Evolutionary conservation across 2,888 invertebrate species (phyloP).

Genomic region (Cataglyphis livida): DNA sequence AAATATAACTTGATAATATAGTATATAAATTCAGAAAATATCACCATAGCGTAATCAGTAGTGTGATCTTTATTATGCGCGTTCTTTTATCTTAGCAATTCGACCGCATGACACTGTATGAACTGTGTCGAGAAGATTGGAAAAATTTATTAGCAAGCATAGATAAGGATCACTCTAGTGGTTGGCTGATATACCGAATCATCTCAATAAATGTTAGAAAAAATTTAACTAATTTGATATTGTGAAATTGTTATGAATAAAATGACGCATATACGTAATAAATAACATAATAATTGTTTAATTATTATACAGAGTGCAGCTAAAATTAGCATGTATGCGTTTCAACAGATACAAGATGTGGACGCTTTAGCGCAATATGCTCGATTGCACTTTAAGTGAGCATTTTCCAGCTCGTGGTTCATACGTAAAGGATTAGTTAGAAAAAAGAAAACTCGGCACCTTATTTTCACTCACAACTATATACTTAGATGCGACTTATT

Average conservation of each 20-base stretch:
- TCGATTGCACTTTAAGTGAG: slow-evolving; percentile 36
- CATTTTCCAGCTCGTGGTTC: slow-evolving; percentile 40
- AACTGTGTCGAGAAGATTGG: too few species aligned
- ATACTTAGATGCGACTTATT: slow-evolving; percentile 79
- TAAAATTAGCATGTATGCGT: slow-evolving; percentile 48
- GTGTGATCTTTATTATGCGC: slow-evolving; percentile 19
- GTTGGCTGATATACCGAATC: slow-evolving; percentile 8
- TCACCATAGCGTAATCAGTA: slow-evolving; percentile 14
- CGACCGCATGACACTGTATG: neutral
- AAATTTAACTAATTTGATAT: slow-evolving; percentile 32
- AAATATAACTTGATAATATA: slow-evolving; percentile 31
- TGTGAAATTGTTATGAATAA: slow-evolving; percentile 42
- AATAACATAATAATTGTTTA: slow-evolving; percentile 18
- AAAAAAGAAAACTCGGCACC: slow-evolving; percentile 74
- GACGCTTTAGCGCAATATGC: slow-evolving; percentile 16
- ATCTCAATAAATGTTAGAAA: slow-evolving; percentile 30
- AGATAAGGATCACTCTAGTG: slow-evolving; percentile 28
- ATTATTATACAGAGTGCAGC: slow-evolving; percentile 27
- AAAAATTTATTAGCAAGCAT: slow-evolving; percentile 3
- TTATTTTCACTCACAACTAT: slow-evolving; percentile 84
- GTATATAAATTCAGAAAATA: slow-evolving; percentile 24
- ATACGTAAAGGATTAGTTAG: slow-evolving; percentile 70
- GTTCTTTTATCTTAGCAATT: neutral
- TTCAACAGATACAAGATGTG: slow-evolving; percentile 48
- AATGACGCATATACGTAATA: slow-evolving; percentile 26